A percentile compares a stretch with the other conserved stretches of the same genome.
These are phyloP conservation scores for Rhagoletis pomonella DNA, from an alignment of 1,140 invertebrate species.

Conservation along the genomic window DNA sequence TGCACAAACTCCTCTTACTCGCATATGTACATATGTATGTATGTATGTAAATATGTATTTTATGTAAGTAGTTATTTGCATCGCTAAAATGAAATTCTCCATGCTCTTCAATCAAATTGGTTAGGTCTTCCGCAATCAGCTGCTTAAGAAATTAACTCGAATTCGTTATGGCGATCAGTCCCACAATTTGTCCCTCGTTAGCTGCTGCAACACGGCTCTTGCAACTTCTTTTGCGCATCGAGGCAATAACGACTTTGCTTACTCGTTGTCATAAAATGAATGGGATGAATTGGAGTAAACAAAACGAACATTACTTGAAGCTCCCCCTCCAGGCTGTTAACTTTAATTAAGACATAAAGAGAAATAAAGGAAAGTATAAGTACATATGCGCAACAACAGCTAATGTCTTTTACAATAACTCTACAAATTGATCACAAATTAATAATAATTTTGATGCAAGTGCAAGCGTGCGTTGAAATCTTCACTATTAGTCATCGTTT, in stretches of 20 bases:
- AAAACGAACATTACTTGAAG: slow-evolving; percentile 18
- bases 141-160: slow-evolving; percentile 16
- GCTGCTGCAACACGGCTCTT: slow-evolving; percentile 8
- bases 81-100: background rate
- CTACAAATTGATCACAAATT: background rate
- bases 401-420: background rate
- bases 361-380: background rate
- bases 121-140: slow-evolving; percentile 25
- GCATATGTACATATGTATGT: background rate
- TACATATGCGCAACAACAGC: background rate
- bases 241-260: background rate
- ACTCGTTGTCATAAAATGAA: background rate
- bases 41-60: background rate
- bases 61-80: background rate
- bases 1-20: background rate
- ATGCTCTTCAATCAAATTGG: background rate
- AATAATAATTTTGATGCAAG: too few species aligned
- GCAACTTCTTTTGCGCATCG: slow-evolving; percentile 24
- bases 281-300: background rate
- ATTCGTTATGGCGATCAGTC: slow-evolving; percentile 40
- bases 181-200: slow-evolving; percentile 44
- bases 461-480: too few species aligned
- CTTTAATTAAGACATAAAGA: slow-evolving; percentile 59
- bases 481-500: too few species aligned
- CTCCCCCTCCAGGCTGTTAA: slow-evolving; percentile 54